A percentile compares a stretch with the other conserved stretches of the same genome.
phyloP scores from a whole-genome alignment of 2,888 invertebrate genomes.

The Dioctria rufipes region DNA sequence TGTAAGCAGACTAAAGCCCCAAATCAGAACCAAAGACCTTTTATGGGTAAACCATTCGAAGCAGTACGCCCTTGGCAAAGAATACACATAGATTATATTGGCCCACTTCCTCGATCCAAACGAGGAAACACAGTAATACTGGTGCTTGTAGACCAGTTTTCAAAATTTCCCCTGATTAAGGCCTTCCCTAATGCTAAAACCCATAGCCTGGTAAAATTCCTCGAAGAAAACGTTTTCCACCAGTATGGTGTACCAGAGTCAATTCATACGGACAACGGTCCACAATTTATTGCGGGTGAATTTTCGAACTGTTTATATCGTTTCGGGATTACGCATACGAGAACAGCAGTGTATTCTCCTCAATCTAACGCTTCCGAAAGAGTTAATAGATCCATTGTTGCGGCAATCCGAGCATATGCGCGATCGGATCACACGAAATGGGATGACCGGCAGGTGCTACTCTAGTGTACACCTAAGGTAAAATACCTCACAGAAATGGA shows the following conservation, averaged over 20 bases:
- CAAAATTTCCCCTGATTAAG: background rate
- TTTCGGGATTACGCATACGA: background rate
- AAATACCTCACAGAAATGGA: no score
- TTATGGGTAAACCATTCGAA: background rate
- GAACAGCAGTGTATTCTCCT: background rate
- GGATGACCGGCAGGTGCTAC: no score
- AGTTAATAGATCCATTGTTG: background rate
- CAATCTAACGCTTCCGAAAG: constrained; percentile 7
- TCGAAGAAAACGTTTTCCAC: background rate
- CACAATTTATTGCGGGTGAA: background rate
- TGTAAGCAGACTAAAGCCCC: background rate
- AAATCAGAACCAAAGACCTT: background rate
- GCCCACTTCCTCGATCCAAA: background rate
- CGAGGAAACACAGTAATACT: background rate
- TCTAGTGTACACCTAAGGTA: no score
- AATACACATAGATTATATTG: background rate
- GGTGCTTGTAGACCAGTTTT: background rate
- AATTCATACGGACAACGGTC: background rate
- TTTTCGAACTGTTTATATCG: background rate
- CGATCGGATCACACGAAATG: background rate
- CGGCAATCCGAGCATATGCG: background rate
- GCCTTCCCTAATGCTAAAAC: background rate
- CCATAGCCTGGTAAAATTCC: background rate
- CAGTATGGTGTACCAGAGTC: background rate
- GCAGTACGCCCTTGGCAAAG: constrained; percentile 1